Evolutionary conservation across 1,140 invertebrate species (phyloP).

Genomic region (Drosophila nigrodunni): DNA sequence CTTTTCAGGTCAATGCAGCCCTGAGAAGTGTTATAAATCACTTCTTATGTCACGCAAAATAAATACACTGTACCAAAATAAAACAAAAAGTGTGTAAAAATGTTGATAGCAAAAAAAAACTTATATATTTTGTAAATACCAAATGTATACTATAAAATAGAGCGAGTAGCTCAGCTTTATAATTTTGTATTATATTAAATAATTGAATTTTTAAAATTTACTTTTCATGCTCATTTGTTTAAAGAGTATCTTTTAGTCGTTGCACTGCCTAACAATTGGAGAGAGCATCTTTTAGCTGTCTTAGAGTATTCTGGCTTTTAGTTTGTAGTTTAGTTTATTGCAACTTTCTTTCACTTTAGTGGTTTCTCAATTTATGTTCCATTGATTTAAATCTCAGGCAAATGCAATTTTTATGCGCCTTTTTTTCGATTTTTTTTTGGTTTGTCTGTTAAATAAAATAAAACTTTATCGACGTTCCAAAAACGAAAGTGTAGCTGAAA

Average conservation of each 20-base stretch:
- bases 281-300: not conserved
- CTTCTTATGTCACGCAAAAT: slow-evolving; percentile 35
- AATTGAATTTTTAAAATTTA: too few species aligned
- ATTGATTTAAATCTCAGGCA: slow-evolving; percentile 74
- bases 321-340: slow-evolving; percentile 18
- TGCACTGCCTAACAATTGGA: not conserved
- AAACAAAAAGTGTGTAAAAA: too few species aligned
- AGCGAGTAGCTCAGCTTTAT: too few species aligned
- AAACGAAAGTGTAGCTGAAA: slow-evolving; percentile 69
- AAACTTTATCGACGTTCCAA: slow-evolving; percentile 57
- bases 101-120: too few species aligned
- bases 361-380: slow-evolving; percentile 53
- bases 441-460: slow-evolving; percentile 24
- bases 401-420: slow-evolving; percentile 60
- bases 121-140: too few species aligned
- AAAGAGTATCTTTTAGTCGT: not conserved
- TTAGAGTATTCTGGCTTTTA: slow-evolving; percentile 7
- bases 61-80: too few species aligned
- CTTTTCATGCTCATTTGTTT: not conserved
- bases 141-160: too few species aligned
- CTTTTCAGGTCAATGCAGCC: slow-evolving; percentile 50
- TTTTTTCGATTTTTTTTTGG: not conserved
- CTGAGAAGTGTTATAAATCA: slow-evolving; percentile 44
- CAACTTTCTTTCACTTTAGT: slow-evolving; percentile 60
- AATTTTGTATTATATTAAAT: too few species aligned